Conservation (phyloP, 2,797 vertebrate genomes). For the Anisognathus igniventris region DNA sequence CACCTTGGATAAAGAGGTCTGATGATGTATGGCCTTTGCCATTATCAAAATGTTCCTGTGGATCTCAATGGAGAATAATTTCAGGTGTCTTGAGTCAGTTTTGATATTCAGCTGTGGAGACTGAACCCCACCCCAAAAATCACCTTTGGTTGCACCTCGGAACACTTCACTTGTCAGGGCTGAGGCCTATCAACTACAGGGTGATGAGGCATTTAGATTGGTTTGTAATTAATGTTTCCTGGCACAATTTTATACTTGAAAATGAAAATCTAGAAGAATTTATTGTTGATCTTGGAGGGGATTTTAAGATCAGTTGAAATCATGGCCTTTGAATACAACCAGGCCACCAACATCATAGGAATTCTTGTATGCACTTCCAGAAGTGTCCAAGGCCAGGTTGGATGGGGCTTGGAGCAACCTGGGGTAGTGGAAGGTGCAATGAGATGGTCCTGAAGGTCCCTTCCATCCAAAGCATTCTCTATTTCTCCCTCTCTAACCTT, state of each 20-base stretch:
- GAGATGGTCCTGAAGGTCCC: not conserved
- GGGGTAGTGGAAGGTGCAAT: not conserved
- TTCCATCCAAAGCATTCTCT: not conserved
- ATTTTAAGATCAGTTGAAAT: not conserved
- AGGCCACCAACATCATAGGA: not conserved
- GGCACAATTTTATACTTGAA: not conserved
- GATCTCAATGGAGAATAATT: not conserved
- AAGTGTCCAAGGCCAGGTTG: not conserved
- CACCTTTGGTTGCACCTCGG: not conserved
- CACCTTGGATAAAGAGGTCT: not conserved
- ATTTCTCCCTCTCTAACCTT: not conserved
- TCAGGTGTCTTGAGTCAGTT: not conserved
- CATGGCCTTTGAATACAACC: not conserved
- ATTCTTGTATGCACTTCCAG: not conserved
- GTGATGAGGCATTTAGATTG: not conserved
- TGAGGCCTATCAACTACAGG: accelerated
- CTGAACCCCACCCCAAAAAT: not conserved
- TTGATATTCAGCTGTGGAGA: not conserved
- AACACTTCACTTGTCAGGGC: not conserved
- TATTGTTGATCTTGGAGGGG: not conserved
- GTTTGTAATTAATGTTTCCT: not conserved
- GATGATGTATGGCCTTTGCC: not conserved
- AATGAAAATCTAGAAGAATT: not conserved
- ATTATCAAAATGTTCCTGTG: not conserved
- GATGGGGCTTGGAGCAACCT: not conserved